Percentiles rank a stretch among this genome's conserved stretches.
Conservation (phyloP, 1,140 invertebrate species). For the Trissolcus basalis region DNA sequence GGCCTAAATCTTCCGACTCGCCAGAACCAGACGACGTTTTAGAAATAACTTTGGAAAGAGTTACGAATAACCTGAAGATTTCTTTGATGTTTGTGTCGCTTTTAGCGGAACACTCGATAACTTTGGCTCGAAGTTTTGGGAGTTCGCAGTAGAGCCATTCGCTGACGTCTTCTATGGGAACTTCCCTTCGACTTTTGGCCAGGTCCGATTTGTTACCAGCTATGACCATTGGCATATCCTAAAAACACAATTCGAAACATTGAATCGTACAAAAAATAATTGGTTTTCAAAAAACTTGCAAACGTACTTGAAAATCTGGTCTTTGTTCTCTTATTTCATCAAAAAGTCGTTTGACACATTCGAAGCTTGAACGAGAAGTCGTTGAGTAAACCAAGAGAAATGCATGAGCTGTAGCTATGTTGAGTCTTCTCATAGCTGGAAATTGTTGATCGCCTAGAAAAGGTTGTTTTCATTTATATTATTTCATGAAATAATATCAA, state of each 20-base stretch:
- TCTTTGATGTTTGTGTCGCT: conserved; percentile 87
- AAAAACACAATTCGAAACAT: conserved; percentile 35
- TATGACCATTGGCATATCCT: conserved; percentile 90
- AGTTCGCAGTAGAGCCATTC: conserved; percentile 88
- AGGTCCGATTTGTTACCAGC: conserved; percentile 90
- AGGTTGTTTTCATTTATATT: too few species aligned
- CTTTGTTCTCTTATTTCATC: conserved; percentile 89
- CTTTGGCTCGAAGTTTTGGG: conserved; percentile 84
- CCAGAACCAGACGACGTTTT: conserved; percentile 76
- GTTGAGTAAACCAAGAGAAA: conserved; percentile 93
- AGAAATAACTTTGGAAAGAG: conserved; percentile 81
- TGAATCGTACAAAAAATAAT: too few species aligned
- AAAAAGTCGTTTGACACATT: conserved; percentile 86
- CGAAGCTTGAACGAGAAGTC: conserved; percentile 85
- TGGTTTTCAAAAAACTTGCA: too few species aligned
- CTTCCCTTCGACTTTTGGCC: conserved; percentile 80
- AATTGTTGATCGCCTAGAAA: conserved; percentile 86
- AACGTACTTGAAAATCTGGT: conserved; percentile 81
- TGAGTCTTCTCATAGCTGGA: conserved; percentile 89
- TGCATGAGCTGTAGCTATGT: conserved; percentile 92
- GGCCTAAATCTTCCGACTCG: conserved; percentile 78
- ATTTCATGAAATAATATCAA: too few species aligned
- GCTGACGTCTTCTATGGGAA: conserved; percentile 85
- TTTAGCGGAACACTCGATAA: conserved; percentile 89
- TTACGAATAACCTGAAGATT: conserved; percentile 84